phyloP scores from a whole-genome alignment of 2,888 invertebrate species.

The Chymomyza procnemis region DNA sequence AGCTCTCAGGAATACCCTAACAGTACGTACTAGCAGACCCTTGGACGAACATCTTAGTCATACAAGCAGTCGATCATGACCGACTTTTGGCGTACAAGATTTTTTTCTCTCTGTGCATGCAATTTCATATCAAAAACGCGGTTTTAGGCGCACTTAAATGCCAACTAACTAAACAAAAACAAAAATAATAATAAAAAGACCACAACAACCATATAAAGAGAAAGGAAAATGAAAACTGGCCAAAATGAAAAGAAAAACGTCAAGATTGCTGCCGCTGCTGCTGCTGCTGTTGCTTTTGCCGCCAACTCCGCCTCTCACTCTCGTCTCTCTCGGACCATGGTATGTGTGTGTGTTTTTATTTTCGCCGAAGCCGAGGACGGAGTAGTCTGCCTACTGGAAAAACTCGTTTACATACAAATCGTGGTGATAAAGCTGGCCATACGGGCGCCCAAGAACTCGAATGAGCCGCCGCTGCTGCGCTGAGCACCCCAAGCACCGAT shows the following conservation, averaged over 20 bases:
- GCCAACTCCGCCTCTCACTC: too few relatives aligned
- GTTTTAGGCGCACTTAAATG: background rate
- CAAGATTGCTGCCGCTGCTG: constrained; percentile 6
- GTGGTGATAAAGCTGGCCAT: constrained; percentile 78
- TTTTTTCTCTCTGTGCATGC: constrained; percentile 7
- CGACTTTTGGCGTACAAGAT: too few relatives aligned
- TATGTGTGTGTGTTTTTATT: background rate
- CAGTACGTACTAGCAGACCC: too few relatives aligned
- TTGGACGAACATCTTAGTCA: too few relatives aligned
- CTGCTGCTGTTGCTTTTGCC: constrained; percentile 8
- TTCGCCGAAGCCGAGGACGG: background rate
- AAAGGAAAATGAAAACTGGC: constrained; percentile 67
- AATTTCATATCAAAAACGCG: constrained; percentile 41
- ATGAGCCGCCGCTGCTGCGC: constrained; percentile 71
- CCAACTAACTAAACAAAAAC: constrained; percentile 15
- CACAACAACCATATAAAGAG: constrained; percentile 29
- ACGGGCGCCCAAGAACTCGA: constrained; percentile 77
- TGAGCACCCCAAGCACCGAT: constrained; percentile 48
- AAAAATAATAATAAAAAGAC: constrained; percentile 3
- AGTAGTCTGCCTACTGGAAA: constrained; percentile 58
- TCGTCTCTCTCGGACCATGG: too few relatives aligned
- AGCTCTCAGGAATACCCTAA: too few relatives aligned
- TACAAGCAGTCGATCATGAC: too few relatives aligned
- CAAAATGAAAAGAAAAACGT: constrained; percentile 50
- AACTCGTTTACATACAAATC: constrained; percentile 78